A percentile compares a stretch with the other conserved stretches of the same genome.
phyloP scores from a whole-genome alignment of 2,888 invertebrate species.

The Megaustenia siamemsis region DNA sequence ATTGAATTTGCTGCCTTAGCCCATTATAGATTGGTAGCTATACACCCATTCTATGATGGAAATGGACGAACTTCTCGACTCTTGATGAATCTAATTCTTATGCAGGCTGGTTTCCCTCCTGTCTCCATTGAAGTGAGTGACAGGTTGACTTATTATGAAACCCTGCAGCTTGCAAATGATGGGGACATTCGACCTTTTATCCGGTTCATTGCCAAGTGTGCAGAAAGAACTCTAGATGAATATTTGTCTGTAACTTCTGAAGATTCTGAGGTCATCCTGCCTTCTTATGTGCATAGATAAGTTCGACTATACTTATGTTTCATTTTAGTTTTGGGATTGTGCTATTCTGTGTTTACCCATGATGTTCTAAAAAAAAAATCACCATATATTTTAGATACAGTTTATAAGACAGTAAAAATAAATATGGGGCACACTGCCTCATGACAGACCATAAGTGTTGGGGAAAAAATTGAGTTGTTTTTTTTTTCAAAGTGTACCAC shows the following conservation, averaged over 20 bases:
- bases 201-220: constrained; percentile 93
- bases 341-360: too few species aligned
- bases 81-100: constrained; percentile 95
- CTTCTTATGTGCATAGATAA: constrained; percentile 21
- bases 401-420: too few species aligned
- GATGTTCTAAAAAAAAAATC: too few species aligned
- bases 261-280: constrained; percentile 57
- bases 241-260: constrained; percentile 84
- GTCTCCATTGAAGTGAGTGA: constrained; percentile 94
- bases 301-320: background rate
- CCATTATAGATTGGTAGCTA: constrained; percentile 97
- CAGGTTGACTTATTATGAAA: constrained; percentile 87
- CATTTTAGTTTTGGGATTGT: too few species aligned
- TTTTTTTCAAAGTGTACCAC: too few species aligned
- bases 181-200: constrained; percentile 97
- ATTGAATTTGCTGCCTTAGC: constrained; percentile 96
- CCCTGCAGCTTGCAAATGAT: constrained; percentile 92
- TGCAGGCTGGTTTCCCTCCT: constrained; percentile 96
- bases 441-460: too few species aligned
- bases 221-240: constrained; percentile 92
- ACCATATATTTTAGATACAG: too few species aligned
- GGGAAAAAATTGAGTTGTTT: too few species aligned
- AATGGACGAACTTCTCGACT: constrained; percentile 97
- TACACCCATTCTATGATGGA: constrained; percentile 98
- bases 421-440: too few species aligned